These are phyloP conservation scores for Oryzias curvinotus DNA, from an alignment of 2,113 vertebrate genomes.

Conservation along the genomic window DNA sequence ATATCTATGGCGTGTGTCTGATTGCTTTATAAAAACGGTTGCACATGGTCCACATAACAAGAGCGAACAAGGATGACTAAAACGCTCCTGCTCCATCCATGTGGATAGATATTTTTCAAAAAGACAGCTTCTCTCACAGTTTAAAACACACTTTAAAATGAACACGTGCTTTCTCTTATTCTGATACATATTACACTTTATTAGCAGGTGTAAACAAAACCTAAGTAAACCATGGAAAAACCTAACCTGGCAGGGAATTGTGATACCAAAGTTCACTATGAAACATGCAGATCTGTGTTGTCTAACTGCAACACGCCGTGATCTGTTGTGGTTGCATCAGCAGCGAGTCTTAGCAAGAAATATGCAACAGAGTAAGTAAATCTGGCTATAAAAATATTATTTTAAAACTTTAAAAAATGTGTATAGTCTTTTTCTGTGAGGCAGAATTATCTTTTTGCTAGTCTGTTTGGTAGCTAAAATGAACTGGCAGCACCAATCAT, in stretches of 20 bases:
- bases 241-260: background rate
- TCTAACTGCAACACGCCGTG: background rate
- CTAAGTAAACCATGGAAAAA: constrained; percentile 57
- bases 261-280: constrained; percentile 37
- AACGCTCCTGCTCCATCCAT: background rate
- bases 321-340: too few relatives aligned
- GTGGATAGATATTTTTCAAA: background rate
- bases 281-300: constrained; percentile 11
- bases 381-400: too few relatives aligned
- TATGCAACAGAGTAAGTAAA: too few relatives aligned
- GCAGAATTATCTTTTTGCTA: too few relatives aligned
- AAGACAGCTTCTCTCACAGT: background rate
- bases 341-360: too few relatives aligned
- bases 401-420: too few relatives aligned
- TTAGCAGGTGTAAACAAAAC: constrained; percentile 55
- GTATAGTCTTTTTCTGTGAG: too few relatives aligned
- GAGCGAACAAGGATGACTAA: background rate
- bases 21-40: background rate
- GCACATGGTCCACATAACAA: background rate
- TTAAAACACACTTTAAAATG: background rate
- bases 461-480: too few relatives aligned
- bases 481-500: too few relatives aligned
- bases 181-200: constrained; percentile 38
- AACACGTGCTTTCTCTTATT: constrained; percentile 18
- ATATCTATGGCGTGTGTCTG: background rate